Base-by-base conservation (phyloP, 2,797 vertebrate species). In the Cetoscarus ocellatus region DNA sequence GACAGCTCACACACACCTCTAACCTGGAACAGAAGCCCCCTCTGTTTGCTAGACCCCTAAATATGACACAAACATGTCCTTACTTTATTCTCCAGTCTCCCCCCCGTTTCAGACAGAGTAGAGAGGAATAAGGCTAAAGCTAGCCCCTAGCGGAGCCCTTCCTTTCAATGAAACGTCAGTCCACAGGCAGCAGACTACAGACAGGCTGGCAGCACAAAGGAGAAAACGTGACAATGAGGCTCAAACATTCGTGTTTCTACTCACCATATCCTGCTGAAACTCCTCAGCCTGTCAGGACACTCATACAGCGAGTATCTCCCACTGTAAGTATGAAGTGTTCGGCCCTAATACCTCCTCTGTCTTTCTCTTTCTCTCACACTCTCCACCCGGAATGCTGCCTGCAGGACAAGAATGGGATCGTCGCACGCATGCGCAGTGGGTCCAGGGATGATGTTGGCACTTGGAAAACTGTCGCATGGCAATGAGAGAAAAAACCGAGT, bases 331-430 rank as follows among this genome's bases (percentile, higher is more conserved):
- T 35, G 54, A 63, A 40, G 55, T 67, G 38, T 42, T 18, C 70
- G 87, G 90, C 84, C 81, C 85, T 43, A 68, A 51, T 82, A 82
- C 42, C 59, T 80, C 70, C 52, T 50, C 57, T 42, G 47, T 85
- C 80, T 91, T 50, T 75, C 59, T 80, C 70, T 60, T 36, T 70
- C 72, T 77, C 54, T 82, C 74, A 63, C 70, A 68, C 84, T 86
- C 88, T 89, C 90, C 89, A 82, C 87, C 93, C 87, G 88, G 88
- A 90, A 86, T 87, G 82, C 88, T 92, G 91, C 84, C 90, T 84
- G 90, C 88, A 79, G 91, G 89, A 94, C 93, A 92, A 95, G 89
- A 94, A 95, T 93, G 91, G 91, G 88, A 87, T 80, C 66, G 88
- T 66, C 77, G 50, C 48, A 90, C 92, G 92, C 94, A 93, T n/a